Base-by-base conservation (phyloP, 2,797 vertebrate species). In the Clarias fuscus region DNA sequence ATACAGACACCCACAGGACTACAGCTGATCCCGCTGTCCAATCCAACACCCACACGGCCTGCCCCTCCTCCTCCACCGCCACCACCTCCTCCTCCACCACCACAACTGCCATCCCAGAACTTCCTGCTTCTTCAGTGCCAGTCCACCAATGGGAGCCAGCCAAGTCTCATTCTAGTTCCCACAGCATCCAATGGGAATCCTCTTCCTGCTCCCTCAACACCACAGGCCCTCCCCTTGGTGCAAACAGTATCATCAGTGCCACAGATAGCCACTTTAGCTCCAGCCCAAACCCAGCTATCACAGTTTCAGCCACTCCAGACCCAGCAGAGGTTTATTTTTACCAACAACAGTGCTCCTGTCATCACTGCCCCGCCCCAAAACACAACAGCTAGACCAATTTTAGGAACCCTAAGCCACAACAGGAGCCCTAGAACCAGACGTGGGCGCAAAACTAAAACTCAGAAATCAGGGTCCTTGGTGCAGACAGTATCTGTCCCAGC, bases 1-100 rank as follows among this genome's bases (percentile, higher is more conserved):
- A 96, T 98, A 86, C 97, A 98, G 92, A 97, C 97, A 0, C 91
- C 95, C 7, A 96, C 95, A 79, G 97, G 97, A 65, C 93, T 98
- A 82, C 97, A 98, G 90, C 96, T 98, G 84, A 97, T 98, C 88
- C 97, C 97, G 59, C 95, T 97, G 58, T 93, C 96, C 1, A 93
- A 94, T 3, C 94, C 96, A 6, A 87, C 92, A 0, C 93, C 95
- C 0, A 92, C 89, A 72, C 93, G 93, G 22, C 83, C 93, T 0
- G 95, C 92, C 0, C 93, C 95, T 43, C 95, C 94, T 67, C 93
- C 90, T 3, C 93, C 95, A 61, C 95, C 94, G 82, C 93, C 92
- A 1, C 94, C 95, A 10, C 95, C 94, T 20, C 95, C 95, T 88
- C 95, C 92, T 17, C 93, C 95, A 73, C 95, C 94, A 82, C 93